Base-by-base conservation (phyloP, 92 coral and sea anemone genomes). In the Ricordea florida region DNA sequence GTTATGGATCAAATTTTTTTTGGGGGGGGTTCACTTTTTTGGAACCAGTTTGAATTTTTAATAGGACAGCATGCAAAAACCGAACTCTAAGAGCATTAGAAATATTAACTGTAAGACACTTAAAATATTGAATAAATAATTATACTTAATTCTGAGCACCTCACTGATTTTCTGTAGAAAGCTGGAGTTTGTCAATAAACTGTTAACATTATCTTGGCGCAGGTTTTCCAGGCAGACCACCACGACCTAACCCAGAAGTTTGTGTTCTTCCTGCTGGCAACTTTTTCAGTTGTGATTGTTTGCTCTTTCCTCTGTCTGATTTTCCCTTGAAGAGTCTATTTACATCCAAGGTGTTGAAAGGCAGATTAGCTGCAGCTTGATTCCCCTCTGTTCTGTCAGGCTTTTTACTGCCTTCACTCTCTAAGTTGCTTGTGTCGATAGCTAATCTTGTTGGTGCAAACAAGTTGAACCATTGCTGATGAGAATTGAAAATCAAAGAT, bases 391-490 rank as follows among this genome's bases (percentile, higher is more conserved):
- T 25, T 52, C 68, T 15, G 30, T 29, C 55, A 2, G 81, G 37
- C 24, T 74, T 70, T 4, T 82, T 25, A 10, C 62, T 30, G 31
- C 41, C 78, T 45, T 78, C 59, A 31, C 43, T 59, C 26, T 65
- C 68, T 23, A 66, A 30, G 43, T 59, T 78, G 5, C 26, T 70
- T 18, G 71, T 77, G 69, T 96, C 97, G 28, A 89, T 86, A 13
- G 88, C 93, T 14, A 94, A 75, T 62, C 99, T 79, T 52, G 78
- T 79, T 16, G 99, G 99, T 22, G 97, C 97, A 61, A 92, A 96
- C 69, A 96, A 77, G 58, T 96, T 92, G 40, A 96, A 96, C 99
- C 99, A 96, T 92, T 96, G 97, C 99, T 96, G 52, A 0, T 28
- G 64, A 57, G 24, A 62, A 25, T 26, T 10, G 16, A 52, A 52